A percentile compares a stretch with the other conserved stretches of the same genome.
These are phyloP conservation scores for human (Homo sapiens) DNA, from an alignment of 2,113 vertebrate genomes.

Conservation along the genomic window GRCh38 chr3:151397001-151397500, in stretches of 20 bases:
- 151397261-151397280: neutral
- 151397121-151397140: neutral
- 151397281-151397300: neutral
- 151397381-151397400: rapidly evolving
- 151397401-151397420: neutral
- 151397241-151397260: neutral
- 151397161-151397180: neutral
- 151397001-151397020: neutral
- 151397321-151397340: neutral
- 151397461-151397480: neutral
- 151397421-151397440: rapidly evolving
- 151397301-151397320: neutral
- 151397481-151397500: neutral
- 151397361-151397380: neutral
- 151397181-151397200: neutral
- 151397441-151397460: neutral
- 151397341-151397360: neutral
- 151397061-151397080: neutral
- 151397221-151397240: neutral
- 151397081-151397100: neutral
- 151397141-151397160: neutral
- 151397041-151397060: no score
- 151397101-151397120: neutral
- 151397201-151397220: neutral
- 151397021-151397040: neutral